Conservation (phyloP, 1,140 invertebrate species). For the Ceratoteleas bidentatus region DNA sequence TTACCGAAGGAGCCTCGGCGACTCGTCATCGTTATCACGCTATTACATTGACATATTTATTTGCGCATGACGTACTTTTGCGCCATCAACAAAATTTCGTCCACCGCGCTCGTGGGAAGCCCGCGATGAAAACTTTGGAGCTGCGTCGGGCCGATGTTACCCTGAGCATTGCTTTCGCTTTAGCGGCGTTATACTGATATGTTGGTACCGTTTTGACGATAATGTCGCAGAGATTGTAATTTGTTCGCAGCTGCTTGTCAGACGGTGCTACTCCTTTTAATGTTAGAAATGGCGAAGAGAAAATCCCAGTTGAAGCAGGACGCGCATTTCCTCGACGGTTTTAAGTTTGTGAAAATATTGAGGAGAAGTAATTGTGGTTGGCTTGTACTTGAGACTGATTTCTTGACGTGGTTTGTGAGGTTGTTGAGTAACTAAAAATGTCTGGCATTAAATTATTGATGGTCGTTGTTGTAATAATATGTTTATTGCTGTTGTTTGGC, state of each 20-base stretch:
- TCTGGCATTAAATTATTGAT: too few relatives aligned
- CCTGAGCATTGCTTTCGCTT: constrained; percentile 18
- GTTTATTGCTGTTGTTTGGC: too few relatives aligned
- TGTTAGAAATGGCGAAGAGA: neutral
- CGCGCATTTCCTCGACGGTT: neutral
- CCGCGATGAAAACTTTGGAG: constrained; percentile 40
- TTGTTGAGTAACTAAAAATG: too few relatives aligned
- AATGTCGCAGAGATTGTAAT: neutral
- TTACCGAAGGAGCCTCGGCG: constrained; percentile 43
- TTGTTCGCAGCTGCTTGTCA: neutral
- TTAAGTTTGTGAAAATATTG: neutral
- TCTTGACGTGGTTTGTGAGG: too few relatives aligned
- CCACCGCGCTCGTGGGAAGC: constrained; percentile 13
- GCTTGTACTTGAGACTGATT: too few relatives aligned
- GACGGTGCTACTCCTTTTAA: neutral
- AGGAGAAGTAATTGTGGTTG: neutral
- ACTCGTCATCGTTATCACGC: constrained; percentile 64
- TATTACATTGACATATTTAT: constrained; percentile 63
- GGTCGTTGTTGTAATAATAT: too few relatives aligned
- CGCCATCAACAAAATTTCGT: constrained; percentile 55
- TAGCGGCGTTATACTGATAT: constrained; percentile 17
- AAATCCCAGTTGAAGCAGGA: neutral
- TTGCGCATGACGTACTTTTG: constrained; percentile 56
- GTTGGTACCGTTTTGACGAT: constrained; percentile 1
- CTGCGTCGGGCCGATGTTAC: constrained; percentile 10